phyloP scores from a whole-genome alignment of 2,888 invertebrate species.

The Noctua comes region DNA sequence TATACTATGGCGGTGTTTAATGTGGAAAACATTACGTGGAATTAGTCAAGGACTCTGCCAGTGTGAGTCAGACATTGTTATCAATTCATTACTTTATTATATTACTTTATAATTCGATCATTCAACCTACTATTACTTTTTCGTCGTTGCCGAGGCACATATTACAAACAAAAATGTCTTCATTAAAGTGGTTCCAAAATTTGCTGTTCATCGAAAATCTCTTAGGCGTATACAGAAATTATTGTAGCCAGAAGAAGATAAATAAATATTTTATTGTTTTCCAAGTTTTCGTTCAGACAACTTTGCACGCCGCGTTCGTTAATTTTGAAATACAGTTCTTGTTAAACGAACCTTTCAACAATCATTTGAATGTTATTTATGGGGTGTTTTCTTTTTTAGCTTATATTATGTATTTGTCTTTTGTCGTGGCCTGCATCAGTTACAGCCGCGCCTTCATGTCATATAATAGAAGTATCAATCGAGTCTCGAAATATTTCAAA shows the following conservation, averaged over 20 bases:
- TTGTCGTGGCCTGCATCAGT: not conserved
- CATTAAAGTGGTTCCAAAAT: not conserved
- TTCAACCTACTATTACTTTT: not conserved
- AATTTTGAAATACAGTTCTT: not conserved
- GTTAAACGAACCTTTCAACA: not conserved
- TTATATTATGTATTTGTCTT: not conserved
- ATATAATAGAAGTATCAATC: not conserved
- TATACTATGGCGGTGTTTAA: not conserved
- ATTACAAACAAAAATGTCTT: not conserved
- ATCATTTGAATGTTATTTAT: not conserved
- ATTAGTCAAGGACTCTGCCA: not conserved
- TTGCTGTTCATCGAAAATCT: not conserved
- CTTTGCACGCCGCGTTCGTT: not conserved
- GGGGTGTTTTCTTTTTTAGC: not conserved
- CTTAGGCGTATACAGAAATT: not conserved
- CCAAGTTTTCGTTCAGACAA: constrained; percentile 6
- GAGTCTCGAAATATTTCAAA: constrained; percentile 3
- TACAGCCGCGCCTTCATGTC: constrained; percentile 8
- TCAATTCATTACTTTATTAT: not conserved
- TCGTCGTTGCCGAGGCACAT: not conserved
- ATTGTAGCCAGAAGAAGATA: not conserved
- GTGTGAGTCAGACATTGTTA: not conserved
- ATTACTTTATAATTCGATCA: not conserved
- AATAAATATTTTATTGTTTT: not conserved
- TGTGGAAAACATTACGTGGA: not conserved